phyloP scores from a whole-genome alignment of 2,888 invertebrate genomes.

The Epirrhoe tristata region DNA sequence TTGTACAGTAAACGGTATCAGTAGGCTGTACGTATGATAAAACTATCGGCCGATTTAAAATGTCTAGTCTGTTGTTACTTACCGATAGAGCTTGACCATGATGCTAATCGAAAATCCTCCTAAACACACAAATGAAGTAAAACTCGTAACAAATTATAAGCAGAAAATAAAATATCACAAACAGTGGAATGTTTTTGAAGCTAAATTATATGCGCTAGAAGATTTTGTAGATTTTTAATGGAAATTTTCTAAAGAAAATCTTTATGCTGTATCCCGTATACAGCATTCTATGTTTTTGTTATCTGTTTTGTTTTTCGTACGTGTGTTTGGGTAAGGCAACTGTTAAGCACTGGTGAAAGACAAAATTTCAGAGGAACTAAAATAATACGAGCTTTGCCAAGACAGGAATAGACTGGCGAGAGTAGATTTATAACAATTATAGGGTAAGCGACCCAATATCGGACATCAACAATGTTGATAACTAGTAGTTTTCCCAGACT shows the following conservation, averaged over 20 bases:
- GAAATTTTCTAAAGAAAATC: conserved; percentile 65
- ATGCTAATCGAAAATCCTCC: conserved; percentile 41
- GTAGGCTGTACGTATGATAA: too few relatives aligned
- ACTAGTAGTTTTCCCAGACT: background rate
- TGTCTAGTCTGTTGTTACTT: conserved; percentile 43
- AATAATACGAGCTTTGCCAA: conserved; percentile 64
- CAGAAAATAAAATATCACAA: conserved; percentile 62
- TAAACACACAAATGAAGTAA: conserved; percentile 49
- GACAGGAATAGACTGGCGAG: conserved; percentile 59
- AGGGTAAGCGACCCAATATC: conserved; percentile 10
- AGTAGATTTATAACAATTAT: conserved; percentile 25
- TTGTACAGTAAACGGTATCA: too few relatives aligned
- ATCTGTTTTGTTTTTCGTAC: conserved; percentile 42
- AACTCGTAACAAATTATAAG: conserved; percentile 48
- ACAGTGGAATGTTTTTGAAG: conserved; percentile 61
- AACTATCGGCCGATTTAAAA: background rate
- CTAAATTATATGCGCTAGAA: conserved; percentile 44
- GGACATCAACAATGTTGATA: background rate
- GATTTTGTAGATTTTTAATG: conserved; percentile 57
- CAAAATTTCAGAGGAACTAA: conserved; percentile 55
- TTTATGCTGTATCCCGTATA: conserved; percentile 69
- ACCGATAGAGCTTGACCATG: conserved; percentile 74
- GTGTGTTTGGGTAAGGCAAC: conserved; percentile 49
- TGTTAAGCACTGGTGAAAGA: conserved; percentile 55
- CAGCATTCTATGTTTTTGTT: conserved; percentile 67